phyloP scores from a whole-genome alignment of 2,797 vertebrate genomes.

The Diglossa cyanea region DNA sequence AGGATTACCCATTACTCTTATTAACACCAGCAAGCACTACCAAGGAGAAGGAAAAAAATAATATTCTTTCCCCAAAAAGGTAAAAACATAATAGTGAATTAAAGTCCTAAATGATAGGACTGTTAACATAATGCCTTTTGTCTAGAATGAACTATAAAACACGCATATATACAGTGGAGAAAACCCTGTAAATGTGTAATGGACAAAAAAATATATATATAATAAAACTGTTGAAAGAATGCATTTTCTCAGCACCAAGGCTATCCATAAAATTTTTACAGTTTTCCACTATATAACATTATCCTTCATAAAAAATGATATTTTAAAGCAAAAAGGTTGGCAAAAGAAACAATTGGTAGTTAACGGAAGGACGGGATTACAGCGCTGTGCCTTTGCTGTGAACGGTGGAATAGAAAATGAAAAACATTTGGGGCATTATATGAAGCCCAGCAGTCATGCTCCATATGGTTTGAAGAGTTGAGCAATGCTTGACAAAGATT shows the following conservation, averaged over 20 bases:
- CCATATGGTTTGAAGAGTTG: slow-evolving; percentile 63
- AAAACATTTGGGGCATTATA: slow-evolving; percentile 62
- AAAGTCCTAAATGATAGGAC: slow-evolving; percentile 67
- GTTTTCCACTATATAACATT: slow-evolving; percentile 72
- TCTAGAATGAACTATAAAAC: slow-evolving; percentile 66
- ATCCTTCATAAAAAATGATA: slow-evolving; percentile 74
- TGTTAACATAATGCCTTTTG: slow-evolving; percentile 71
- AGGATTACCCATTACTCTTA: slow-evolving; percentile 30
- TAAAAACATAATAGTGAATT: slow-evolving; percentile 64
- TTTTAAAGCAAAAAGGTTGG: slow-evolving; percentile 74
- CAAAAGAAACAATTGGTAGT: slow-evolving; percentile 68
- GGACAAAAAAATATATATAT: slow-evolving; percentile 58
- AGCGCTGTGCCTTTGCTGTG: slow-evolving; percentile 22
- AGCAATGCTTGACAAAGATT: slow-evolving; percentile 63
- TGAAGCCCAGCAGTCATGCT: slow-evolving; percentile 60
- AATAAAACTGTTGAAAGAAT: slow-evolving; percentile 72
- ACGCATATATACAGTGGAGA: slow-evolving; percentile 47
- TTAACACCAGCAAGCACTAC: background rate
- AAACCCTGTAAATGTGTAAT: slow-evolving; percentile 67
- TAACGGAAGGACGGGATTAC: slow-evolving; percentile 58
- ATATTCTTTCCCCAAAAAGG: slow-evolving; percentile 32
- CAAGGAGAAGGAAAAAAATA: slow-evolving; percentile 15
- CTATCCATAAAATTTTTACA: slow-evolving; percentile 72
- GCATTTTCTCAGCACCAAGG: slow-evolving; percentile 66
- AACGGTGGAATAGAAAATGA: slow-evolving; percentile 57